Percentiles rank a stretch among this genome's conserved stretches.
Evolutionary conservation across 2,113 vertebrate genomes (phyloP).

Genomic region (Eublepharis macularius): DNA sequence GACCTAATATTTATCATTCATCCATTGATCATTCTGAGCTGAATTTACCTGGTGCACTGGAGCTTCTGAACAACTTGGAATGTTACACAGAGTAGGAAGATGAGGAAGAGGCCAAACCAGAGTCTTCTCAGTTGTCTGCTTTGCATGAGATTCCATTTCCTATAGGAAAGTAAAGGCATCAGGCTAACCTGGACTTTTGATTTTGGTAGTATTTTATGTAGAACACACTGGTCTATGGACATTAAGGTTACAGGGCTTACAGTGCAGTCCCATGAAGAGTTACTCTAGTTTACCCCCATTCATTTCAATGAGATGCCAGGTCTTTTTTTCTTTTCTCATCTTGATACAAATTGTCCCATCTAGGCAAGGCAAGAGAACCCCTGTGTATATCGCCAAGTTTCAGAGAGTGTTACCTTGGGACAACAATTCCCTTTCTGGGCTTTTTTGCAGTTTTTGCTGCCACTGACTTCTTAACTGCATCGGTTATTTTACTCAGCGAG

Average conservation of each 20-base stretch:
- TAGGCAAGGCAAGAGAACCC: neutral
- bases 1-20: too few relatives aligned
- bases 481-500: too few relatives aligned
- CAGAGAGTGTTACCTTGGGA: neutral
- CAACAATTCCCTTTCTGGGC: neutral
- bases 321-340: neutral
- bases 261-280: neutral
- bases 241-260: neutral
- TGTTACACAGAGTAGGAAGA: slow-evolving; percentile 47
- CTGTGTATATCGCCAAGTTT: neutral
- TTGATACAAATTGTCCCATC: neutral
- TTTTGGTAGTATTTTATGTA: neutral
- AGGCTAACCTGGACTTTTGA: neutral
- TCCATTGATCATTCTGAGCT: neutral
- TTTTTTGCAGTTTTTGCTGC: too few relatives aligned
- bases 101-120: slow-evolving; percentile 62
- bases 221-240: neutral
- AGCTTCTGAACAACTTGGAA: slow-evolving; percentile 59
- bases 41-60: slow-evolving; percentile 51
- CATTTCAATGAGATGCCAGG: too few relatives aligned
- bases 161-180: slow-evolving; percentile 13
- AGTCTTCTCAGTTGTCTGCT: slow-evolving; percentile 54
- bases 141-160: slow-evolving; percentile 52
- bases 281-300: neutral
- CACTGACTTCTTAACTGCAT: too few relatives aligned